Evolutionary conservation across 30 jellyfish, hydroid and myxozoan genomes (phyloP), one percentile per base, ranked within the genome.

Genomic region (Nemopilema nomurai): DNA sequence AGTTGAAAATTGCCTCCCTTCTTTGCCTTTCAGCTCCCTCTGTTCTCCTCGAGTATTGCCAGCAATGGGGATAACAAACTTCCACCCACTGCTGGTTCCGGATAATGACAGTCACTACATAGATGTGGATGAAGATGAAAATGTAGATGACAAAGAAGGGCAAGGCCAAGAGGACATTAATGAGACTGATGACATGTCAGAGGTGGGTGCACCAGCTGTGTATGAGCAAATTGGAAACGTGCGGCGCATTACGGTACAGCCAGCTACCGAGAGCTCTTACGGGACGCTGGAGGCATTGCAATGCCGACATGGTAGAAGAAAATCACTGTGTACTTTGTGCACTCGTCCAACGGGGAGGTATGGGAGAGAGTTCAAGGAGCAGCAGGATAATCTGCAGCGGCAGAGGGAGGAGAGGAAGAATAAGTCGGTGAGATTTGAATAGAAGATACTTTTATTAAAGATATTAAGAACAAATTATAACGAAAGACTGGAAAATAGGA

Each of bases 271-370:
- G 1, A 51, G 65, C 13, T 53, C 76, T 26, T 28, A 76, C 57
- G 33, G 22, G 28, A 28, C 20, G 18, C 53, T 8, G 1, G 62
- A 66, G 16, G 69, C 78, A 18, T 33, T 51, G 51, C 69, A 53
- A 28, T 82, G 91, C 65, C 80, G 71, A 4, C 91, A 82, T 28
- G 71, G 79, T 3, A 82, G 28, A 31, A 28, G 22, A 1, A 74
- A 64, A 13, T 23, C 78, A 21, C 27, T 51, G 0, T 82, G 91
- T 76, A 82, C 91, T 0, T 23, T 82, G 52, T 82, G 91, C 50
- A 82, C 28, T 18, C 91, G 91, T 1, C 91, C 91, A 16, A 82
- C 31, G 13, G 91, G 91, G 23, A 69, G 91, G 20, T 16, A 18
- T 57, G 91, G 91, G 76, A 49, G 91, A 70, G 84, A 69, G 69